Base-by-base conservation (phyloP, 2,797 vertebrate species). In the Darevskia nairensis region DNA sequence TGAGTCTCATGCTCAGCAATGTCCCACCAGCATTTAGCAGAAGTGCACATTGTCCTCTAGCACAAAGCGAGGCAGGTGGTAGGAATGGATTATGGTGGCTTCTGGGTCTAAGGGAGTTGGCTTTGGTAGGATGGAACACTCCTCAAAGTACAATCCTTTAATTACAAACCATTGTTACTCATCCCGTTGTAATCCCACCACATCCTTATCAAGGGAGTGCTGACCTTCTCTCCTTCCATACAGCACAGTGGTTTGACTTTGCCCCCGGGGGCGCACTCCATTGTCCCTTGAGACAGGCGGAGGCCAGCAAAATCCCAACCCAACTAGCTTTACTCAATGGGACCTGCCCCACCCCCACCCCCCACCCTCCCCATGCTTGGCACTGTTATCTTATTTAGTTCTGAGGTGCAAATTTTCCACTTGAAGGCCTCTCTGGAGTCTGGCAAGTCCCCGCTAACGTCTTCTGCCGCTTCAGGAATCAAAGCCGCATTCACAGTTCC, bases 141-240 rank as follows among this genome's bases (percentile, higher is more conserved):
- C n/a, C n/a, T 71, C 9, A 27, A 27, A 11, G 10, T 71, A 11
- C 41, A 29, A n/a, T 8, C 64, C 80, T 93, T 93, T 94, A 92
- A 94, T 94, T 92, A 91, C 80, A 32, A 27, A 90, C 84, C 68
- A 89, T 35, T 90, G 88, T n/a, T 88, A 79, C 66, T 80, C 72
- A 44, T 81, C 90, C 93, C 74, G 55, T 91, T 92, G 80, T 72
- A 86, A 89, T 88, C 87, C 90, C 15, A 90, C 78, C 71, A 50
- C 46, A 50, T 50, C 46, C 46, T 50, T 50, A 50, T 50, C 17
- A 27, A 27, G 23, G 64, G 19, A 66, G 64, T 27, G 25, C 64
- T 19, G 25, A 50, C 46, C 27, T 9, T 10, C 39, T 19, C 17
- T 21, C 35, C 1, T 23, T 39, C 6, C 35, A 19, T 23, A 8